These are phyloP conservation scores for Urosaurus nigricauda DNA, from an alignment of 2,797 vertebrate species.

Conservation along the genomic window DNA sequence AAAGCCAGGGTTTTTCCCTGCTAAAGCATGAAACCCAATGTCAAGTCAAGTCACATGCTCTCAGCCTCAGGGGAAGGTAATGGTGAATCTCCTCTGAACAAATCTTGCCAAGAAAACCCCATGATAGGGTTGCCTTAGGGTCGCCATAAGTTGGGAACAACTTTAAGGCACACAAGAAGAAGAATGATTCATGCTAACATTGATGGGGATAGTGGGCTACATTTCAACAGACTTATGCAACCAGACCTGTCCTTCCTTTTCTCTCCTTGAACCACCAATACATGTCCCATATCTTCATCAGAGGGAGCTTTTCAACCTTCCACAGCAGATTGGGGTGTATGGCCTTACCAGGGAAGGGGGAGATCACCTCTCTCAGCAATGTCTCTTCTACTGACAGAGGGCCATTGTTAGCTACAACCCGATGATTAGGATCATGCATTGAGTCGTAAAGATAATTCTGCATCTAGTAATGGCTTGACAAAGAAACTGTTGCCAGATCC, in stretches of 20 bases:
- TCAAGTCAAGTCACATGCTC: no score
- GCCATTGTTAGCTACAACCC: background rate
- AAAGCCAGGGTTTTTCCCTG: no score
- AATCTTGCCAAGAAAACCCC: no score
- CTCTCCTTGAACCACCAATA: no score
- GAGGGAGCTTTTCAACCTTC: background rate
- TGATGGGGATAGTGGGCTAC: background rate
- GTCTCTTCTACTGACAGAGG: background rate
- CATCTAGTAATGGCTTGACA: background rate
- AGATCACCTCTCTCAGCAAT: background rate
- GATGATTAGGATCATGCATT: background rate
- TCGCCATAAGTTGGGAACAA: no score
- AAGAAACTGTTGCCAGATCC: background rate
- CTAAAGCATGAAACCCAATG: no score
- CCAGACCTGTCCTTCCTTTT: background rate
- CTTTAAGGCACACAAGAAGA: no score
- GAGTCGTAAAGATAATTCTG: background rate
- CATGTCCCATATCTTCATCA: no score
- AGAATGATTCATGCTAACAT: no score
- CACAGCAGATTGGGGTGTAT: background rate
- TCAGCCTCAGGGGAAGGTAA: no score
- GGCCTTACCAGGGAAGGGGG: background rate
- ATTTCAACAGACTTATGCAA: background rate
- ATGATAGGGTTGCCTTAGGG: no score
- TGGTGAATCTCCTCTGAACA: no score